Evolutionary conservation across 2,888 invertebrate genomes (phyloP).

Genomic region (Mantis religiosa): DNA sequence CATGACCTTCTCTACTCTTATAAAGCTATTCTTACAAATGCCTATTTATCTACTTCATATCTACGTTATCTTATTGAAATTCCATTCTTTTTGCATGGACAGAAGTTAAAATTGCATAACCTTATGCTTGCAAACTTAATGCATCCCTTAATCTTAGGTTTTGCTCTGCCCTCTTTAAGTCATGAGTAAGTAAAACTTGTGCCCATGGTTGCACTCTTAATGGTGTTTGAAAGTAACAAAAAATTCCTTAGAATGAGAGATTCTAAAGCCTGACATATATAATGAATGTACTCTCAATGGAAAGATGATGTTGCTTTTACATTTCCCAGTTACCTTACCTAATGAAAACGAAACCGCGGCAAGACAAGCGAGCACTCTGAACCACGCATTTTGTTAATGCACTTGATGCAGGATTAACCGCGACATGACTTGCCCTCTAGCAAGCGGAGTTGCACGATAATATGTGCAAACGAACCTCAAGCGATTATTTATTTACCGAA

Average conservation of each 20-base stretch:
- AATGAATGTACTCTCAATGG: background rate
- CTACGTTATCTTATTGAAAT: no score
- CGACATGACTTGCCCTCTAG: background rate
- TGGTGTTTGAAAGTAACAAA: background rate
- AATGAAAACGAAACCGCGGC: background rate
- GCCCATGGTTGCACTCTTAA: no score
- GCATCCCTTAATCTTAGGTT: no score
- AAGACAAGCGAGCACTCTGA: background rate
- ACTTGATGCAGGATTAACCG: background rate
- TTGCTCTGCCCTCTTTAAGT: no score
- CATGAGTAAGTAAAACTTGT: no score
- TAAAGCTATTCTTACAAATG: no score
- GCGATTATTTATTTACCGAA: background rate
- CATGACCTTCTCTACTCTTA: no score
- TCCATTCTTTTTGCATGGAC: no score
- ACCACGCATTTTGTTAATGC: background rate
- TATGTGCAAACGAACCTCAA: background rate
- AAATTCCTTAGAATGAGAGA: background rate
- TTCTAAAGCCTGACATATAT: background rate
- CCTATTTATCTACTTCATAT: no score
- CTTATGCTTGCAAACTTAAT: no score
- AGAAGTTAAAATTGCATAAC: no score
- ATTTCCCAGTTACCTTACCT: background rate
- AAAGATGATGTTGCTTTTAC: background rate
- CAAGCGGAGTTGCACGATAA: background rate